Evolutionary conservation across 1,140 invertebrate genomes (phyloP), one percentile per base, ranked within the genome.

Genomic region (Chionoecetes opilio): DNA sequence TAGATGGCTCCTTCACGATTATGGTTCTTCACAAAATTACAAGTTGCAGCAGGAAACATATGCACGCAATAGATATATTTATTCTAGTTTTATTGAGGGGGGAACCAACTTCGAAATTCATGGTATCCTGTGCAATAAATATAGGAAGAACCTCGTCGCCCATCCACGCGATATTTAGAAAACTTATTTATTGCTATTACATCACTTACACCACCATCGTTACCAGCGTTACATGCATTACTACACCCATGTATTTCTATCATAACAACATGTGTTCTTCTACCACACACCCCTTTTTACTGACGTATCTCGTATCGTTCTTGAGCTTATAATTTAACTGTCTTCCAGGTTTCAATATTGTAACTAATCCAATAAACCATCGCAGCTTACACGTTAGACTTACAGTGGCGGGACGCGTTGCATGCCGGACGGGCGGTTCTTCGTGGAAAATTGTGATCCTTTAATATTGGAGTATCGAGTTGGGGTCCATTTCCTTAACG

Each of bases 361-460:
- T 75, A n/a, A 75, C 63, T 75, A 75, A 75, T 75, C 63, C 63
- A 75, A 75, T 75, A 75, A 75, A 75, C 63, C 26, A n/a, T n/a
- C 0, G 63, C 11, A 75, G 63, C 63, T 75, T 75, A n/a, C 63
- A 75, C n/a, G 63, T 5, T 17, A 75, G 63, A 75, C 63, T 17
- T 6, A 75, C 63, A 75, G 37, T 26, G 8, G 32, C 38, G 37
- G 35, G 86, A 6, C 35, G 41, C 86, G 86, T 88, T 35, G 86
- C 32, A 88, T 88, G 86, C 38, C 26, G 63, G 63, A 17, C 63
- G 21, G 63, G 26, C 35, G 17, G 86, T 35, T 38, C 32, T 37
- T 37, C 86, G 34, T 17, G 86, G 86, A 88, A 88, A 88, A 37
- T 88, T 37, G 86, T 88, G 32, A 88, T 88, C 35, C 86, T n/a